These are phyloP conservation scores for Pipistrellus pygmaeus DNA, from an alignment of 2,797 vertebrate species.

Conservation along the genomic window DNA sequence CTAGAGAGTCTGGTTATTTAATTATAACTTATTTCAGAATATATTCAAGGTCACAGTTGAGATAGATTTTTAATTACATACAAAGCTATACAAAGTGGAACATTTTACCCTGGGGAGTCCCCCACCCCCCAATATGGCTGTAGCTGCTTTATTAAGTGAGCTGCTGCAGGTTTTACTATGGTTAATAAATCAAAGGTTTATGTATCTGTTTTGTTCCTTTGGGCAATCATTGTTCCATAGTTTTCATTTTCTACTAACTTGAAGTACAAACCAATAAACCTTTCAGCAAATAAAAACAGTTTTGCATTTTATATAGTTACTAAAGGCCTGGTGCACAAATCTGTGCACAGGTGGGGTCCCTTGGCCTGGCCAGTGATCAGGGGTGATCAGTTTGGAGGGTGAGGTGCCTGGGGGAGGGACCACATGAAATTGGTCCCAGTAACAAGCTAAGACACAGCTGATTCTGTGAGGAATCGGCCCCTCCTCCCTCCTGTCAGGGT, in stretches of 20 bases:
- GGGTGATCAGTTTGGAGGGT: too few species aligned
- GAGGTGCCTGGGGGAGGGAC: too few species aligned
- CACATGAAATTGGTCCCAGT: too few species aligned
- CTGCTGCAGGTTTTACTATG: slow-evolving; percentile 3
- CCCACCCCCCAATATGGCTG: background rate
- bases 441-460: too few species aligned
- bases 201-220: slow-evolving; percentile 60
- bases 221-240: slow-evolving; percentile 21
- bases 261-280: slow-evolving; percentile 59
- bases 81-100: slow-evolving; percentile 76
- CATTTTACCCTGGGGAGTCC: slow-evolving; percentile 68
- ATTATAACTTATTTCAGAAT: slow-evolving; percentile 77
- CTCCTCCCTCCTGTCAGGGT: too few species aligned
- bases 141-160: slow-evolving; percentile 64
- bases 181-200: slow-evolving; percentile 71
- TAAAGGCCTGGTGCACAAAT: too few species aligned
- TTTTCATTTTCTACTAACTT: slow-evolving; percentile 64
- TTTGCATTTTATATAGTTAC: slow-evolving; percentile 24
- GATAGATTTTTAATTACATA: slow-evolving; percentile 81
- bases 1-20: slow-evolving; percentile 77
- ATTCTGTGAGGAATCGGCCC: too few species aligned
- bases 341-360: too few species aligned
- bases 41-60: slow-evolving; percentile 77
- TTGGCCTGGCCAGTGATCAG: too few species aligned
- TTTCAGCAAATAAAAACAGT: slow-evolving; percentile 1